phyloP scores from a whole-genome alignment of 1,140 invertebrate genomes.

The Caenorhabditis remanei region DNA sequence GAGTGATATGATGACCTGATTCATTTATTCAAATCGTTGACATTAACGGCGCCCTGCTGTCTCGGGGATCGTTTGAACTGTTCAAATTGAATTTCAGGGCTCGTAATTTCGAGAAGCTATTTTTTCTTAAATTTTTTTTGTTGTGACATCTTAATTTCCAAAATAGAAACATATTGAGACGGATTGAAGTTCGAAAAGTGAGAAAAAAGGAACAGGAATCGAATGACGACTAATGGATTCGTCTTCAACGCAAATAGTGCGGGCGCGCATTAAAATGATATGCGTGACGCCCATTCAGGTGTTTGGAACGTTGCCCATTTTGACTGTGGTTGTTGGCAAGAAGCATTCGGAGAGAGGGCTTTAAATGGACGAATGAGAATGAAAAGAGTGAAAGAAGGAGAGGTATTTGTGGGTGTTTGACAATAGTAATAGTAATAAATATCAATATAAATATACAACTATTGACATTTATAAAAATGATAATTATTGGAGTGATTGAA shows the following conservation, averaged over 20 bases:
- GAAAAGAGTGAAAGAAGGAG: not conserved
- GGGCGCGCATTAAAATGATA: conserved; percentile 48
- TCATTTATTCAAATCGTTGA: not conserved
- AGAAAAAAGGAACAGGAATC: conserved; percentile 50
- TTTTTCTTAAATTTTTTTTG: not conserved
- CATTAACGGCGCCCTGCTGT: not conserved
- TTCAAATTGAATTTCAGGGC: too few relatives aligned
- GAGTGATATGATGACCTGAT: conserved; percentile 47
- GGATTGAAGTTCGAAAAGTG: conserved; percentile 31
- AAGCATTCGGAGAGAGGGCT: not conserved
- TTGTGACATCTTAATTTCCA: not conserved
- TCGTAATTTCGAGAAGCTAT: too few relatives aligned
- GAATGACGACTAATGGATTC: conserved; percentile 15
- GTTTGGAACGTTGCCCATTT: conserved; percentile 51
- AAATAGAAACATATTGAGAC: conserved; percentile 10
- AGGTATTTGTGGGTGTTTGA: conserved; percentile 7
- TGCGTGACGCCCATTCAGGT: conserved; percentile 40
- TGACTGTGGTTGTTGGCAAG: not conserved
- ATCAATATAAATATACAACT: conserved; percentile 31
- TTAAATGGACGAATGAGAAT: not conserved
- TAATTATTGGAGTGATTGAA: not conserved
- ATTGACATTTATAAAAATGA: not conserved
- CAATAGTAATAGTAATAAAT: conserved; percentile 31
- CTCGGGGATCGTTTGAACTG: too few relatives aligned
- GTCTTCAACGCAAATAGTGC: conserved; percentile 46